These are phyloP conservation scores for Heteractis magnifica DNA, from an alignment of 92 coral and sea anemone species.

Conservation along the genomic window DNA sequence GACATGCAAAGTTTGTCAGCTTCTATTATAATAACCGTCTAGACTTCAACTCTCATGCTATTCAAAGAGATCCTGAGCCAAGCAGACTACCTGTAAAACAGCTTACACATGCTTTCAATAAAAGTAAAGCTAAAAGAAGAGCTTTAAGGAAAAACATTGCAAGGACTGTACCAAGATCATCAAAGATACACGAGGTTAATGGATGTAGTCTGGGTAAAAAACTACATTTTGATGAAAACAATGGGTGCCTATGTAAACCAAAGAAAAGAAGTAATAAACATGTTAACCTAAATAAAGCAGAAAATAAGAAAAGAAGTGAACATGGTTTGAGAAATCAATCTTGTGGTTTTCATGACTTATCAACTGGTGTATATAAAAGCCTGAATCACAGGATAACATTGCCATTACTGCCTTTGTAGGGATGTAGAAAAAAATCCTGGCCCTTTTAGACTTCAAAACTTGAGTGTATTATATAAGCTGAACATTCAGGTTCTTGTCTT, in stretches of 20 bases:
- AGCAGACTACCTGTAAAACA: constrained; percentile 2
- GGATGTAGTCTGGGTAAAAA: neutral
- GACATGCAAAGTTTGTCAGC: neutral
- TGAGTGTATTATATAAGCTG: neutral
- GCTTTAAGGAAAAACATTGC: neutral
- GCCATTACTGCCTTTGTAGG: constrained; percentile 8
- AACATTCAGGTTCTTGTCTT: neutral
- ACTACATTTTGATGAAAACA: neutral
- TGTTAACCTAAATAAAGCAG: neutral
- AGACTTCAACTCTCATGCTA: neutral
- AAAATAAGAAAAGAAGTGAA: neutral
- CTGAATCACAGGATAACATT: constrained; percentile 5
- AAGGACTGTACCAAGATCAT: too few relatives aligned
- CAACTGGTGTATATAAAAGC: neutral
- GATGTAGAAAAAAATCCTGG: constrained; percentile 17
- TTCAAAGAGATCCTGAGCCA: neutral
- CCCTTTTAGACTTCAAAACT: neutral
- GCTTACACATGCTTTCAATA: constrained; percentile 4
- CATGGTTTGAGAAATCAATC: neutral
- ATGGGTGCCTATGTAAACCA: neutral
- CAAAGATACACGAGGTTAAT: neutral
- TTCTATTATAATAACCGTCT: neutral
- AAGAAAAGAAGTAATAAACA: neutral
- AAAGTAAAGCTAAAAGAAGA: neutral
- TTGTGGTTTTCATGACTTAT: neutral